Conservation (phyloP, 2,888 invertebrate species). For the Metellina segmentata region DNA sequence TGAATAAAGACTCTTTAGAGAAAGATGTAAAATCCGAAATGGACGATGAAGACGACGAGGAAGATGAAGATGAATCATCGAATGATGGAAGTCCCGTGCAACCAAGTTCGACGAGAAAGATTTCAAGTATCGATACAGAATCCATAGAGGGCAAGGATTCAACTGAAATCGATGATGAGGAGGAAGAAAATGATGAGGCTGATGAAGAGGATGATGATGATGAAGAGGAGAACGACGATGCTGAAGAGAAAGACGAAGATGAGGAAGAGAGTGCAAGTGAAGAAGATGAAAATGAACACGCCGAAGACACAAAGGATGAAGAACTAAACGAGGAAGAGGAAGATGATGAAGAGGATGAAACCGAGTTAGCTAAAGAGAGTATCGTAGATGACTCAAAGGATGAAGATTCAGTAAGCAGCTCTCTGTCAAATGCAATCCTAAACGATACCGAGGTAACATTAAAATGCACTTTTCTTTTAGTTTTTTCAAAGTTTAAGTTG, state of each 20-base stretch:
- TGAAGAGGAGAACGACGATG: slow-evolving; percentile 25
- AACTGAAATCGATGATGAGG: slow-evolving; percentile 36
- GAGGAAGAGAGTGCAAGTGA: slow-evolving; percentile 8
- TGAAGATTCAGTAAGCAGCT: too few species aligned
- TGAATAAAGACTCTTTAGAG: slow-evolving; percentile 2
- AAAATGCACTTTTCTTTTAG: not conserved
- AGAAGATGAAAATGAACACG: slow-evolving; percentile 19
- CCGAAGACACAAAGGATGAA: slow-evolving; percentile 12
- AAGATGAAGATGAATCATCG: slow-evolving; percentile 34
- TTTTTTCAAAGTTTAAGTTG: too few species aligned
- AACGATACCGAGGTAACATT: slow-evolving; percentile 48
- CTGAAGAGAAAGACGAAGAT: slow-evolving; percentile 35
- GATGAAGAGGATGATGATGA: slow-evolving; percentile 39
- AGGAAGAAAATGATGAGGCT: slow-evolving; percentile 34
- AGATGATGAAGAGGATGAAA: slow-evolving; percentile 7
- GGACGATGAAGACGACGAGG: slow-evolving; percentile 40
- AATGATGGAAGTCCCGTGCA: slow-evolving; percentile 23
- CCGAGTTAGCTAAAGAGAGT: not conserved
- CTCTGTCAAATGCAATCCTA: not conserved
- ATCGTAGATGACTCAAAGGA: not conserved
- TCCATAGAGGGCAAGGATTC: slow-evolving; percentile 31
- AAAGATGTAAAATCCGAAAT: not conserved
- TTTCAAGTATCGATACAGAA: not conserved
- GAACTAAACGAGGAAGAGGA: slow-evolving; percentile 1
- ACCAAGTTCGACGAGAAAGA: not conserved